Evolutionary conservation across 2,113 vertebrate genomes (phyloP).

Genomic region (Thomomys bottae): DNA sequence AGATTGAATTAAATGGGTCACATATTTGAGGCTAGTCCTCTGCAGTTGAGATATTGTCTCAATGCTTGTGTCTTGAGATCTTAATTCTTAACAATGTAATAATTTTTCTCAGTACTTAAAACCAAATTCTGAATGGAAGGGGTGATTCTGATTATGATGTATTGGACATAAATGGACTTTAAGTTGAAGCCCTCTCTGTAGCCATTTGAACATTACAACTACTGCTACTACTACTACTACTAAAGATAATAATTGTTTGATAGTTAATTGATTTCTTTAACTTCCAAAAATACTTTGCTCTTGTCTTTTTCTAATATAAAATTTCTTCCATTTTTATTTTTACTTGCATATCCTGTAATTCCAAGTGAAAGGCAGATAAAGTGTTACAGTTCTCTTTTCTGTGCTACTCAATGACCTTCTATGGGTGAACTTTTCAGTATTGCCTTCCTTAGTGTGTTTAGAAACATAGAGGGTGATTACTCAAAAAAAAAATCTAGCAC

Average conservation of each 20-base stretch:
- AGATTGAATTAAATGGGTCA: too few relatives aligned
- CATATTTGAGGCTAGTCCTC: too few relatives aligned
- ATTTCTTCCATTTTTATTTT: background rate
- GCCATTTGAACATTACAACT: too few relatives aligned
- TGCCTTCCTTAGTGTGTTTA: background rate
- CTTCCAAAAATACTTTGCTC: too few relatives aligned
- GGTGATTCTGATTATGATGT: too few relatives aligned
- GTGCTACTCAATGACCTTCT: background rate
- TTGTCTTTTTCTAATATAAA: background rate
- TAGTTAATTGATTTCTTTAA: too few relatives aligned
- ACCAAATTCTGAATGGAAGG: background rate
- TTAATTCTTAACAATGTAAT: background rate
- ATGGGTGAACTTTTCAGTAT: background rate
- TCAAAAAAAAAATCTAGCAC: background rate
- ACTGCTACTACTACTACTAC: too few relatives aligned
- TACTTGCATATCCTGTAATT: background rate
- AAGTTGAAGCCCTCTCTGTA: too few relatives aligned
- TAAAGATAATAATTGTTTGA: too few relatives aligned
- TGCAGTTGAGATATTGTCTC: too few relatives aligned
- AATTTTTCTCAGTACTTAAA: background rate
- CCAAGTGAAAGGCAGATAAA: background rate
- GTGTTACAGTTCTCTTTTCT: background rate
- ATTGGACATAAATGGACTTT: too few relatives aligned
- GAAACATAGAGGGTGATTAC: background rate
- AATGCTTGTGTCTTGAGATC: background rate